Conservation (phyloP, 2,113 vertebrate genomes). For the Tylochromis polylepis region DNA sequence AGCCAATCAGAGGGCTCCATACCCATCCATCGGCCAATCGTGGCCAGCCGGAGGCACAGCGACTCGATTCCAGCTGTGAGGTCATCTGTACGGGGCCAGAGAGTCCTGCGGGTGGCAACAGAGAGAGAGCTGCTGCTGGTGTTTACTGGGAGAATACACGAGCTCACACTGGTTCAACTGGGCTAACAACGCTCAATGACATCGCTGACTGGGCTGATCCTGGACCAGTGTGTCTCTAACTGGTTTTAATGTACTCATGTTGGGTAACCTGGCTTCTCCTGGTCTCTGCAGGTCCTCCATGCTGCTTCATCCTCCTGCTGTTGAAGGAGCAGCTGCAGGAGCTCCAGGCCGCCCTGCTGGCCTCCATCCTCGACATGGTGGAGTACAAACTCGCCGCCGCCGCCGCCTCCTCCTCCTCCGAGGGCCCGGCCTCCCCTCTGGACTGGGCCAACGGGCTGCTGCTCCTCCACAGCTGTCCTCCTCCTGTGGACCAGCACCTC, state of each 20-base stretch:
- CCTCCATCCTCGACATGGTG: slow-evolving; percentile 64
- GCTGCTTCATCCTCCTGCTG: slow-evolving; percentile 64
- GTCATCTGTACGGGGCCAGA: not conserved
- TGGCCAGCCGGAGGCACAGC: not conserved
- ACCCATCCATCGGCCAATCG: not conserved
- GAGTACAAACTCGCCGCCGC: slow-evolving; percentile 16
- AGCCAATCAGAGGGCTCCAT: not conserved
- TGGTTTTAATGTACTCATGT: not conserved
- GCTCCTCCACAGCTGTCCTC: slow-evolving; percentile 43
- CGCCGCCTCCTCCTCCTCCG: not conserved
- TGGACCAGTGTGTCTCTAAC: not conserved
- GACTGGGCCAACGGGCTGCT: slow-evolving; percentile 59
- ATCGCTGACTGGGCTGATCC: not conserved
- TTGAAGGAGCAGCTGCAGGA: slow-evolving; percentile 59
- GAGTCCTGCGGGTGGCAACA: not conserved
- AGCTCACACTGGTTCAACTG: not conserved
- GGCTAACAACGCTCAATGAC: not conserved
- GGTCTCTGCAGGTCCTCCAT: slow-evolving; percentile 26
- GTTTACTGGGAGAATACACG: not conserved
- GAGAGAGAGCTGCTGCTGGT: not conserved
- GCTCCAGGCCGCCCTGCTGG: slow-evolving; percentile 48
- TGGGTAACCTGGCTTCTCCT: not conserved
- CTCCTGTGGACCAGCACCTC: slow-evolving; percentile 57
- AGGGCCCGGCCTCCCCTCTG: slow-evolving; percentile 29
- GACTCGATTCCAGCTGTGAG: not conserved